Evolutionary conservation across 2,888 invertebrate genomes (phyloP).

Genomic region (Eupithecia vulgata): DNA sequence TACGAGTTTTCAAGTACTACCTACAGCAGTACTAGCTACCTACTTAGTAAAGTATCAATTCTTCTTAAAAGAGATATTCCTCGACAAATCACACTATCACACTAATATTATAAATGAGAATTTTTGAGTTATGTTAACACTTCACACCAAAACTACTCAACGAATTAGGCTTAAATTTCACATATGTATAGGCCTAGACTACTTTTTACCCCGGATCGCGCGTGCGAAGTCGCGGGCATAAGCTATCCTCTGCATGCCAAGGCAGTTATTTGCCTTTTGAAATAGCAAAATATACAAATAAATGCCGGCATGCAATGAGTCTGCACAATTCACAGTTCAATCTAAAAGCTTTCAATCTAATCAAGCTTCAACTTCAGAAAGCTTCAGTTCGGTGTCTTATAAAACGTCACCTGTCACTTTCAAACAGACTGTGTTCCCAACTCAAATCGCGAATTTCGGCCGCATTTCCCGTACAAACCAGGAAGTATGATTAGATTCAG

Average conservation of each 20-base stretch:
- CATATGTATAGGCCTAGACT: too few species aligned
- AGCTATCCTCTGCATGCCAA: neutral
- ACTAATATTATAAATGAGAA: too few species aligned
- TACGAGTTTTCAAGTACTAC: neutral
- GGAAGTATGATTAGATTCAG: neutral
- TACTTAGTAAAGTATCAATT: neutral
- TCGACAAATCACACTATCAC: neutral
- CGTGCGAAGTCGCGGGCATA: neutral
- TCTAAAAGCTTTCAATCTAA: neutral
- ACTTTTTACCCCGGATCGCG: too few species aligned
- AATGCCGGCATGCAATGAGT: neutral
- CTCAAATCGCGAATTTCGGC: neutral
- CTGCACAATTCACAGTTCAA: neutral
- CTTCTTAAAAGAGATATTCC: neutral
- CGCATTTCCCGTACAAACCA: neutral
- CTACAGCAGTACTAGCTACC: too few species aligned
- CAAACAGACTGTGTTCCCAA: neutral
- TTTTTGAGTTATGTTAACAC: too few species aligned
- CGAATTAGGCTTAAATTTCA: too few species aligned
- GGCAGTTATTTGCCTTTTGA: neutral
- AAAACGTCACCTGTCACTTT: constrained; percentile 1
- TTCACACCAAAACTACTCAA: too few species aligned
- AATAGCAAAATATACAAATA: neutral
- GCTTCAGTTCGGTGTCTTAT: constrained; percentile 4
- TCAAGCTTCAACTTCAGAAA: neutral